Percentiles rank a stretch among this genome's conserved stretches.
Conservation (phyloP, 2,797 vertebrate species). For the Orestias chungarensis region DNA sequence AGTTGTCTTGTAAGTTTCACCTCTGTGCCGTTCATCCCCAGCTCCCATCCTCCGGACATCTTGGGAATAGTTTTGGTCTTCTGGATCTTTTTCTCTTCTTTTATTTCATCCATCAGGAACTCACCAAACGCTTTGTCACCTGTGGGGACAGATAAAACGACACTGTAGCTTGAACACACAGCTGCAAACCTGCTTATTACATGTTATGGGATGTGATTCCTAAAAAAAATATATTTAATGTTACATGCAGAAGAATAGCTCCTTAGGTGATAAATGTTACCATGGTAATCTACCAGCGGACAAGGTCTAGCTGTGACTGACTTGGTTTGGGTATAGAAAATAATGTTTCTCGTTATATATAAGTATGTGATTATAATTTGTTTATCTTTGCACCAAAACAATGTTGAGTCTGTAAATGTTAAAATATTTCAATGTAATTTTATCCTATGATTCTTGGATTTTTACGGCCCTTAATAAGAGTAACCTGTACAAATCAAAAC, state of each 20-base stretch:
- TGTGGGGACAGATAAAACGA: slow-evolving; percentile 40
- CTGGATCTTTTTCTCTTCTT: slow-evolving; percentile 95
- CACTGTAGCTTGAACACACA: no score
- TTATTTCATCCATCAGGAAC: slow-evolving; percentile 91
- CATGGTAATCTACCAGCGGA: neutral
- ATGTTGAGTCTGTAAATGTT: neutral
- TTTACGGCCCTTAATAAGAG: neutral
- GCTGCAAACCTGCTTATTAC: no score
- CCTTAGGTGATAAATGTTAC: neutral
- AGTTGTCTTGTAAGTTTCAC: slow-evolving; percentile 84
- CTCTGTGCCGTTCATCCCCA: slow-evolving; percentile 90
- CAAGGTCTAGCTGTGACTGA: neutral
- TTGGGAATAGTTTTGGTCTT: slow-evolving; percentile 89
- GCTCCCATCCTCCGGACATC: slow-evolving; percentile 93
- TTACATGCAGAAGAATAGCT: no score
- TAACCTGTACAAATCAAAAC: neutral
- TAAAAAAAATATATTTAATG: no score
- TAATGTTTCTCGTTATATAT: neutral
- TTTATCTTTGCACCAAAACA: neutral
- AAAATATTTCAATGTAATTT: no score
- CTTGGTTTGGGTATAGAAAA: neutral
- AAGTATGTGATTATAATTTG: no score
- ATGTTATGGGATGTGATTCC: no score
- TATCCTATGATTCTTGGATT: neutral
- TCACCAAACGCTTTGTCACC: slow-evolving; percentile 93